Conservation (phyloP, 2,797 vertebrate genomes). For the Geotrypetes seraphini region DNA sequence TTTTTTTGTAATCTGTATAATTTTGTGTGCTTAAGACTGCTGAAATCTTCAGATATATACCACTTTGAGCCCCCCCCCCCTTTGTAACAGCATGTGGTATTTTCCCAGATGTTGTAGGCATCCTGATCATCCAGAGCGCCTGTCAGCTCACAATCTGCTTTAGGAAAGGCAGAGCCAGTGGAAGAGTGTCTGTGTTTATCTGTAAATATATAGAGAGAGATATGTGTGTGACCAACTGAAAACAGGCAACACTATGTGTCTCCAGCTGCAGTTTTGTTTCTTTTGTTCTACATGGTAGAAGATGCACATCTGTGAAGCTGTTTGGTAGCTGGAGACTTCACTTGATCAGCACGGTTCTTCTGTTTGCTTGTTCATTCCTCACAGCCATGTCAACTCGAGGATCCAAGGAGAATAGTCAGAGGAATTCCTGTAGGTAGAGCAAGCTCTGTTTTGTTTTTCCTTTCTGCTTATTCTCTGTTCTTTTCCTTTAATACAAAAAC, state of each 20-base stretch:
- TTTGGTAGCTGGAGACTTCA: constrained; percentile 45
- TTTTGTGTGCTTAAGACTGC: constrained; percentile 10
- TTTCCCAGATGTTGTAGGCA: constrained; percentile 52
- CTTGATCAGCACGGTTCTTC: constrained; percentile 37
- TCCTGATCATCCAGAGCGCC: constrained; percentile 53
- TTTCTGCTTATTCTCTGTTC: constrained; percentile 15
- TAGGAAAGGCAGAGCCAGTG: constrained; percentile 29
- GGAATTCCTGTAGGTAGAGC: constrained; percentile 65
- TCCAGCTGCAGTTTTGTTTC: constrained; percentile 17
- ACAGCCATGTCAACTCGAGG: constrained; percentile 70
- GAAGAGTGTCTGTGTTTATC: constrained; percentile 21
- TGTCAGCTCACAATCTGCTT: constrained; percentile 43
- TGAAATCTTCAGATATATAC: constrained; percentile 5
- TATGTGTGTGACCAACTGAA: constrained; percentile 26
- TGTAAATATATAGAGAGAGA: too few relatives aligned
- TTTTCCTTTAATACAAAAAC: constrained; percentile 18
- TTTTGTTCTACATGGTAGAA: constrained; percentile 53
- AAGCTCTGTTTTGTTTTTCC: constrained; percentile 40
- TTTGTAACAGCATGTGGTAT: constrained; percentile 61
- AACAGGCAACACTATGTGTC: constrained; percentile 22
- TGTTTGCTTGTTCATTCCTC: constrained; percentile 36
- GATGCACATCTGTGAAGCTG: constrained; percentile 51
- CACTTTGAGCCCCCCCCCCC: constrained; percentile 32
- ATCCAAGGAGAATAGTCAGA: constrained; percentile 59
- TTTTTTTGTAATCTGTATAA: too few relatives aligned